Evolutionary conservation across 2,113 vertebrate species (phyloP).

Genomic region (Oreocharis arfaki): DNA sequence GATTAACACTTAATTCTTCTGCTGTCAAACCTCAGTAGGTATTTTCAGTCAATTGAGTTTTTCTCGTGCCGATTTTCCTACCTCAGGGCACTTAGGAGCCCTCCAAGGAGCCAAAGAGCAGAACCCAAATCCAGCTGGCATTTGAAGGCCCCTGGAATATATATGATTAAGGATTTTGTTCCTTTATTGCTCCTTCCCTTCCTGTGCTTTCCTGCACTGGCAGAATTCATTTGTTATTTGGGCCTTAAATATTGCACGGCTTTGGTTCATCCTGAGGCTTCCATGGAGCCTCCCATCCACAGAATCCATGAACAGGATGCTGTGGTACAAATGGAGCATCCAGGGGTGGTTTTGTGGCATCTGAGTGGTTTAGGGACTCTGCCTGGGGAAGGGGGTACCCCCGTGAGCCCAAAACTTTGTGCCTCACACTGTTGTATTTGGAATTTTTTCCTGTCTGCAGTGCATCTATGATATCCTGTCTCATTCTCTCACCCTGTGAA

Average conservation of each 20-base stretch:
- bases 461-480: not conserved
- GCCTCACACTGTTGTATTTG: not conserved
- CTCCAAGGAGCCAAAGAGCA: not conserved
- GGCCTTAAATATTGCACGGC: not conserved
- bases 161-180: not conserved
- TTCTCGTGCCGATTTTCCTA: not conserved
- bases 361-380: not conserved
- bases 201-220: not conserved
- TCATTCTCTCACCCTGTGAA: fast-evolving
- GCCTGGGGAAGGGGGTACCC: not conserved
- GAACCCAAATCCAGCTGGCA: not conserved
- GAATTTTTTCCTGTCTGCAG: not conserved
- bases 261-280: not conserved
- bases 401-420: not conserved
- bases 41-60: not conserved
- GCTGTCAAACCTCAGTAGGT: not conserved
- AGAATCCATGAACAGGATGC: not conserved
- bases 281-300: fast-evolving
- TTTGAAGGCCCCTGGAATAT: not conserved
- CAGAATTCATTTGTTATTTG: not conserved
- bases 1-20: not conserved
- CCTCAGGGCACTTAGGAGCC: not conserved
- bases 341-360: not conserved
- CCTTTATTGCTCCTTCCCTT: not conserved
- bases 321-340: not conserved